Evolutionary conservation across 1,140 invertebrate species (phyloP), one percentile per base, ranked within the genome.

Genomic region (Bombus waltoni): DNA sequence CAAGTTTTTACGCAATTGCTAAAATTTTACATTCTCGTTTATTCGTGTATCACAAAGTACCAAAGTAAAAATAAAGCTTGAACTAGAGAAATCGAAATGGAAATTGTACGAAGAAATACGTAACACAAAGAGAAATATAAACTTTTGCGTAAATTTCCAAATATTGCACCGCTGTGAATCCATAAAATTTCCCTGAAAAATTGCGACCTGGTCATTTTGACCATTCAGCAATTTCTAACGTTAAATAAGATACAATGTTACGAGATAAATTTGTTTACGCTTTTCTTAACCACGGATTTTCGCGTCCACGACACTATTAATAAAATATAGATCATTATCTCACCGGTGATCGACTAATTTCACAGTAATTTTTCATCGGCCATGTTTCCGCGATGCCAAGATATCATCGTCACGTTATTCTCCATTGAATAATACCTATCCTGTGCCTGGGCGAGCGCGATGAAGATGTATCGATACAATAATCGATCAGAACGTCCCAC

Each of bases 401-500:
- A 77, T 77, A 77, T 40, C 75, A 35, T 28, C 53, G 53, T 25
- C 53, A 11, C 10, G 35, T 25, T 62, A 62, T 77, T 77, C 38
- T 77, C 59, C 38, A 62, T 77, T 53, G 47, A 62, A 77, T 40
- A 77, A 77, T 77, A 77, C 13, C 57, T 59, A 40, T 77, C 35
- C 35, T 22, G 3, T 11, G 10, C 8, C 25, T 15, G 53, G 22
- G n/a, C 32, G 25, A 28, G 8, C 40, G n/a, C 71, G 42, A 38
- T 25, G 9, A n/a, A n/a, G 53, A 40, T 57, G 53, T 77, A 77
- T 77, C 75, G 75, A 40, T 76, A 10, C 22, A 5, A 59, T 57
- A 28, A 77, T 77, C 53, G 75, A 77, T 77, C 75, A 18, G 25
- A 15, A 77, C 35, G 53, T 40, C 15, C 18, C n/a, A 3, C n/a